These are phyloP conservation scores for Elaeidobius kamerunicus DNA, from an alignment of 2,888 invertebrate genomes.

Conservation along the genomic window DNA sequence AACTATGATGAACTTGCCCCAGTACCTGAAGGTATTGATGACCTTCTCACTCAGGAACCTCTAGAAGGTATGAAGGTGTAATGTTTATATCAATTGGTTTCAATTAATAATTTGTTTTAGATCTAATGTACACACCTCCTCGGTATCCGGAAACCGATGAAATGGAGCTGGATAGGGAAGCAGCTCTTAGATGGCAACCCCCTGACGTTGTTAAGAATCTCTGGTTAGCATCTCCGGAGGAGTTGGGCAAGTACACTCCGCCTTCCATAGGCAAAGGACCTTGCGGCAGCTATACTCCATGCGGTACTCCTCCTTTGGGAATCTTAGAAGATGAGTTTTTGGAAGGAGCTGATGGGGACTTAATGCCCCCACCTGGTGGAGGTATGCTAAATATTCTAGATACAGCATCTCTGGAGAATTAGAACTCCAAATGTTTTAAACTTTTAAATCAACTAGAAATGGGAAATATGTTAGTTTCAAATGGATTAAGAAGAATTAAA, in stretches of 20 bases:
- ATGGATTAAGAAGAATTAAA: not conserved
- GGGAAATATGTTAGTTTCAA: not conserved
- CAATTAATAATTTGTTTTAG: no score
- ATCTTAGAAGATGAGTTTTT: slow-evolving; percentile 1
- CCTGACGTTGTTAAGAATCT: not conserved
- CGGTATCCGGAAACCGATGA: slow-evolving; percentile 14
- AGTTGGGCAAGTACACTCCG: slow-evolving; percentile 6
- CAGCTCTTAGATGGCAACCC: slow-evolving; percentile 1
- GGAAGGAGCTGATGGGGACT: not conserved
- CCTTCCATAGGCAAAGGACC: slow-evolving; percentile 7
- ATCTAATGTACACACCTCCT: slow-evolving; percentile 1
- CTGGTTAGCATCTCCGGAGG: slow-evolving; percentile 3
- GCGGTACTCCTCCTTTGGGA: slow-evolving; percentile 4
- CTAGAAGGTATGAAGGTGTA: slow-evolving; percentile 6
- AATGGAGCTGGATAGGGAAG: slow-evolving; percentile 10
- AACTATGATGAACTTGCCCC: slow-evolving; percentile 8
- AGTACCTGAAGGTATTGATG: slow-evolving; percentile 2
- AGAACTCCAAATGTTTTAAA: no score
- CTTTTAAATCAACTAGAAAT: not conserved
- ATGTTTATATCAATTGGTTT: no score
- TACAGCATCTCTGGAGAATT: no score
- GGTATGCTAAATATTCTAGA: no score
- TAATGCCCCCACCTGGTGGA: not conserved
- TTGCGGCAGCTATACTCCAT: slow-evolving; percentile 5
- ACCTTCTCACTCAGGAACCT: not conserved